A percentile compares a stretch with the other conserved stretches of the same genome.
These are phyloP conservation scores for Scaptomyza polygonia DNA, from an alignment of 2,888 invertebrate genomes.

Conservation along the genomic window DNA sequence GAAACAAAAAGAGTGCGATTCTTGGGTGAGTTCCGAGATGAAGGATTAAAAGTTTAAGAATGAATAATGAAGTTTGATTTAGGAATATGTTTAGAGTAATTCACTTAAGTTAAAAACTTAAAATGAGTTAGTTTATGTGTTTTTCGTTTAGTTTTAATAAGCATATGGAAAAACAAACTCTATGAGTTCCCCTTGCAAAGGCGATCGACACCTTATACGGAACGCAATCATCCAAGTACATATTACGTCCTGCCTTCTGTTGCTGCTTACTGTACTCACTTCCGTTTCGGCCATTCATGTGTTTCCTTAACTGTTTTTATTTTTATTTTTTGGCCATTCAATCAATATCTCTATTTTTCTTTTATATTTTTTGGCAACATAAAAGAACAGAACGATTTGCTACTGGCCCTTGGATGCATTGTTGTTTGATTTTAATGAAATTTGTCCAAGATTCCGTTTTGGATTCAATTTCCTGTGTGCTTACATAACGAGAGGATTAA, in stretches of 20 bases:
- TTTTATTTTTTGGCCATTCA: slow-evolving; percentile 20
- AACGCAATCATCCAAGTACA: slow-evolving; percentile 26
- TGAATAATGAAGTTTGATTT: neutral
- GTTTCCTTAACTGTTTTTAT: slow-evolving; percentile 59
- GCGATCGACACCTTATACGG: slow-evolving; percentile 7
- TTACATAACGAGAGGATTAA: slow-evolving; percentile 48
- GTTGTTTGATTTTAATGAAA: slow-evolving; percentile 51
- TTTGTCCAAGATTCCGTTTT: slow-evolving; percentile 51
- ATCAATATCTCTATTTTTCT: slow-evolving; percentile 27
- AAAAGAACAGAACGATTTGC: slow-evolving; percentile 22
- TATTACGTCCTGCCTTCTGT: slow-evolving; percentile 8
- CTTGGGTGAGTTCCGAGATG: neutral
- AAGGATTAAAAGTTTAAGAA: neutral
- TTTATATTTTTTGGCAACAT: slow-evolving; percentile 46
- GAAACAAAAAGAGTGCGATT: slow-evolving; percentile 9
- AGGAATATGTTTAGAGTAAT: neutral
- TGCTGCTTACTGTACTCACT: slow-evolving; percentile 31
- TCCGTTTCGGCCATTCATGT: slow-evolving; percentile 57
- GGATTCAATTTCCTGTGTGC: slow-evolving; percentile 60
- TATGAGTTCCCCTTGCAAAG: neutral
- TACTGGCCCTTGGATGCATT: slow-evolving; percentile 29
- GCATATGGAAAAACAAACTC: neutral
- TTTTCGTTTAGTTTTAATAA: neutral
- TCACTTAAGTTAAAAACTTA: too few species aligned
- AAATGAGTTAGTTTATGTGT: too few species aligned